Conservation (phyloP, 2,797 vertebrate genomes). For the Notolabrus celidotus region DNA sequence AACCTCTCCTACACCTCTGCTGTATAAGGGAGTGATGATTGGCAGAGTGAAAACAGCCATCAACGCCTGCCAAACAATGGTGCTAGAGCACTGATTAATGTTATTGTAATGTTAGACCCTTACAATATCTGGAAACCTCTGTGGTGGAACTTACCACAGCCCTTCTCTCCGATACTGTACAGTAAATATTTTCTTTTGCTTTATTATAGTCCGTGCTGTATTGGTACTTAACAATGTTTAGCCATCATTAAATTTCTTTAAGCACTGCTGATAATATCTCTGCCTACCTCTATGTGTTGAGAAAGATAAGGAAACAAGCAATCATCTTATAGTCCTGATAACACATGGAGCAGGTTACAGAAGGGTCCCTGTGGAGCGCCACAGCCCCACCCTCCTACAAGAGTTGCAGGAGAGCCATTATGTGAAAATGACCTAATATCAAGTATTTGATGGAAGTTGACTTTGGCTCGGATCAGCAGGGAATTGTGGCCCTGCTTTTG, state of each 20-base stretch:
- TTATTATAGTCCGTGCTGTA: conserved; percentile 54
- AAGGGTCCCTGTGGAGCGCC: conserved; percentile 56
- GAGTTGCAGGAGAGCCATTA: conserved; percentile 60
- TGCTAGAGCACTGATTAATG: conserved; percentile 79
- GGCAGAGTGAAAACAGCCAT: conserved; percentile 71
- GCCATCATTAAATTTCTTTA: conserved; percentile 80
- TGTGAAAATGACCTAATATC: conserved; percentile 70
- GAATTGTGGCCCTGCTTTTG: conserved; percentile 59
- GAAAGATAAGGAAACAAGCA: conserved; percentile 82
- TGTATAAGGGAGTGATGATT: conserved; percentile 66
- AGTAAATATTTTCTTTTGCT: conserved; percentile 83
- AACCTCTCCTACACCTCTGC: conserved; percentile 51
- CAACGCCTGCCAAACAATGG: conserved; percentile 76
- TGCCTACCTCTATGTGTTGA: conserved; percentile 75
- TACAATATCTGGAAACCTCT: conserved; percentile 88
- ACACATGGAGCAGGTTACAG: conserved; percentile 61
- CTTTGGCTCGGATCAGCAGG: conserved; percentile 71
- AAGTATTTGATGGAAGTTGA: conserved; percentile 78
- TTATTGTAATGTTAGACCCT: conserved; percentile 76
- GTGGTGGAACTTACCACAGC: conserved; percentile 62
- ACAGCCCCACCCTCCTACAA: conserved; percentile 55
- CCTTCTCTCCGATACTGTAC: conserved; percentile 67
- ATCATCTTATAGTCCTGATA: conserved; percentile 71
- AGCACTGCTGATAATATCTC: conserved; percentile 80
- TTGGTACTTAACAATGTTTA: conserved; percentile 64